A percentile compares a stretch with the other conserved stretches of the same genome.
phyloP scores from a whole-genome alignment of 2,888 invertebrate genomes.

The Osmoderma eremita region DNA sequence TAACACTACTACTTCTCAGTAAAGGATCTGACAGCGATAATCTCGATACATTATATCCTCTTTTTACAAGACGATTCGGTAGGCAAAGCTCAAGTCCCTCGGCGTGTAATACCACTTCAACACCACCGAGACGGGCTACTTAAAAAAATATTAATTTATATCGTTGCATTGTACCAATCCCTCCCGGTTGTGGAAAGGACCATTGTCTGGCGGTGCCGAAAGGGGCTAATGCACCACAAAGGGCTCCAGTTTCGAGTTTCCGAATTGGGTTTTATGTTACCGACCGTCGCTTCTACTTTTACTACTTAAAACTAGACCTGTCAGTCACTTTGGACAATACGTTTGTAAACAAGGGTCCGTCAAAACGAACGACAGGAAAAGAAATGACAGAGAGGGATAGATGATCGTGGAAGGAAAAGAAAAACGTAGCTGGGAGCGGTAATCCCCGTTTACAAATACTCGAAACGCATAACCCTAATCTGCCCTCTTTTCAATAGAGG shows the following conservation, averaged over 20 bases:
- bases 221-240: conserved; percentile 35
- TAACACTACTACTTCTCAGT: too few relatives aligned
- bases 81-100: too few relatives aligned
- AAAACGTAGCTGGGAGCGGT: conserved; percentile 34
- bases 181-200: not conserved
- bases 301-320: conserved; percentile 45
- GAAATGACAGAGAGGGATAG: not conserved
- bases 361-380: conserved; percentile 11
- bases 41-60: too few relatives aligned
- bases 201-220: conserved; percentile 27
- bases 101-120: conserved; percentile 21
- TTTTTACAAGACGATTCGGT: too few relatives aligned
- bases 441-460: conserved; percentile 62
- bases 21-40: too few relatives aligned
- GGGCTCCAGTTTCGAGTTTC: conserved; percentile 31
- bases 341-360: conserved; percentile 51
- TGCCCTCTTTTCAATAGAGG: conserved; percentile 47
- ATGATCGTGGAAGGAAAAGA: not conserved
- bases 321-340: conserved; percentile 46
- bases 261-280: conserved; percentile 37
- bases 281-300: not conserved
- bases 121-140: conserved; percentile 27
- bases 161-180: conserved; percentile 18
- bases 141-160: conserved; percentile 39
- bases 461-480: conserved; percentile 62